phyloP scores from a whole-genome alignment of 2,113 vertebrate species.

The Ibidorhyncha struthersii region DNA sequence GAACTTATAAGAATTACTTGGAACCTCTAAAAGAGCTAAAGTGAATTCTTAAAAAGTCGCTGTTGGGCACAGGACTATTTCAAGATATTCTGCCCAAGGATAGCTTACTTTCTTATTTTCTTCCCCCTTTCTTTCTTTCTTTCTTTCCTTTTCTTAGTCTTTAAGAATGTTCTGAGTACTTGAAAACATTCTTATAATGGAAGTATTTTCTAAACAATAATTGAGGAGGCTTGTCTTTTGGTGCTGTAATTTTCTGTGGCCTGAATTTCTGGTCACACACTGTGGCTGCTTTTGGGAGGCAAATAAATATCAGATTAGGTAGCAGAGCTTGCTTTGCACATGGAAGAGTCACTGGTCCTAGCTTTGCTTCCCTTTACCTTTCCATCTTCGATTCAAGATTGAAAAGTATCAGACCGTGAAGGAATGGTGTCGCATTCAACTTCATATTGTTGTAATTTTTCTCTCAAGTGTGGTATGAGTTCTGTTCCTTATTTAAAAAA shows the following conservation, averaged over 20 bases:
- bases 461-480: background rate
- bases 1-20: background rate
- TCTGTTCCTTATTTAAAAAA: background rate
- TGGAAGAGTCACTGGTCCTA: background rate
- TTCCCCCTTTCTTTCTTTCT: rapidly evolving
- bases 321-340: background rate
- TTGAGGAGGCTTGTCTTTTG: background rate
- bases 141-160: background rate
- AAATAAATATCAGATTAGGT: background rate
- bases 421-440: background rate
- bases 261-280: background rate
- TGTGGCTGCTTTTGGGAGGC: background rate
- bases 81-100: background rate
- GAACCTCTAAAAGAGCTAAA: background rate
- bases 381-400: conserved; percentile 33
- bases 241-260: background rate
- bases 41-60: background rate
- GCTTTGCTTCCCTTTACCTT: background rate
- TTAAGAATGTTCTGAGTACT: background rate
- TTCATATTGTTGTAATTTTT: conserved; percentile 40
- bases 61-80: background rate
- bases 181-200: background rate
- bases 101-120: background rate
- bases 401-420: conserved; percentile 45
- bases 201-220: conserved; percentile 1